Evolutionary conservation across 2,113 vertebrate species (phyloP).

Genomic region (Aegotheles bennettii): DNA sequence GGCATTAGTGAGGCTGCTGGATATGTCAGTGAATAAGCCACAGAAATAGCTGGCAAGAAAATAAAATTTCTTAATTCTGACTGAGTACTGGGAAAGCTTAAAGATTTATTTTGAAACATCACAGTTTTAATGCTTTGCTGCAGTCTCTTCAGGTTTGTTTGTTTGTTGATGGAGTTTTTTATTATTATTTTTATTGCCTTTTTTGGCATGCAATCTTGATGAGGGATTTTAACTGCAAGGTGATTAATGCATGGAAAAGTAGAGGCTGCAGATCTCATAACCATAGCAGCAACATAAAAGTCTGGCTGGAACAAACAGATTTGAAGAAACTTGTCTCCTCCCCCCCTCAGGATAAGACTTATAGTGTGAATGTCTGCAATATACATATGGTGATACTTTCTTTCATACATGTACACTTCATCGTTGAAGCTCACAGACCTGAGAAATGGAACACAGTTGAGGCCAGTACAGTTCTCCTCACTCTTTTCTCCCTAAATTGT

Average conservation of each 20-base stretch:
- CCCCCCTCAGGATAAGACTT: neutral
- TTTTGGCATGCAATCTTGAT: neutral
- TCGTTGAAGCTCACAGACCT: neutral
- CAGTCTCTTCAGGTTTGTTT: neutral
- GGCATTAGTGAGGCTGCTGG: neutral
- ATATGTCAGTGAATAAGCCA: neutral
- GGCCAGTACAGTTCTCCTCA: neutral
- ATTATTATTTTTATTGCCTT: neutral
- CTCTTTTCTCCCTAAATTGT: neutral
- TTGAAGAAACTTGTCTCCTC: neutral
- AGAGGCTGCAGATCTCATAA: neutral
- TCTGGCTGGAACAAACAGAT: neutral
- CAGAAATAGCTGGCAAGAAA: neutral
- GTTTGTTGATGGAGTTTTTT: neutral
- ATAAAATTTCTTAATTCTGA: neutral
- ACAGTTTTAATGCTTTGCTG: neutral
- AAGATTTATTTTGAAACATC: neutral
- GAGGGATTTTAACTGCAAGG: constrained; percentile 10
- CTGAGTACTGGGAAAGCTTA: neutral
- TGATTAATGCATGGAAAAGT: neutral
- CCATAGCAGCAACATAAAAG: neutral
- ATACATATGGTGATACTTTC: neutral
- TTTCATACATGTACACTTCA: neutral
- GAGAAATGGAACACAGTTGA: neutral
- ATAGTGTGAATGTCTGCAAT: neutral